Percentiles rank a stretch among this genome's conserved stretches.
Evolutionary conservation across 2,113 vertebrate genomes (phyloP).

Genomic region (Microtus montanus): DNA sequence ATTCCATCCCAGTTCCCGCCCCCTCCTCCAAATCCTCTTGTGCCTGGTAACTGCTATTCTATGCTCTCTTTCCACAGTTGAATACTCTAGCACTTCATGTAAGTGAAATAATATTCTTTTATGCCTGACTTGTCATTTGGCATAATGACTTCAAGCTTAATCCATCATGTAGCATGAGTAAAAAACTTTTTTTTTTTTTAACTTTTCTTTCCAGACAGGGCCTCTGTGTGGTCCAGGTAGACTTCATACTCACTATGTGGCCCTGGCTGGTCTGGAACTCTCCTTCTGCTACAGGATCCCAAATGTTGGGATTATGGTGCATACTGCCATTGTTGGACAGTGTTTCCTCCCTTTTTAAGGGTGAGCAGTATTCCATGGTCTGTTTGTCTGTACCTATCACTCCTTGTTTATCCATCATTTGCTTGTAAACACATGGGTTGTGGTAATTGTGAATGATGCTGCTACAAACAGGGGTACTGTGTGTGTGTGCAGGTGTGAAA

Average conservation of each 20-base stretch:
- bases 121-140: background rate
- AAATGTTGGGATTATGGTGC: background rate
- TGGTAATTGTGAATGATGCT: background rate
- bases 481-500: background rate
- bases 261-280: background rate
- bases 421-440: background rate
- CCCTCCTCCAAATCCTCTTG: background rate
- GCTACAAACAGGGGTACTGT: background rate
- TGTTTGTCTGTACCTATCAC: background rate
- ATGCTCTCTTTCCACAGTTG: background rate
- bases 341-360: constrained; percentile 25
- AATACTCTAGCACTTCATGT: background rate
- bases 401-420: background rate
- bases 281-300: background rate
- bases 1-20: no score
- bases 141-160: background rate
- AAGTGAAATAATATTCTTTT: background rate
- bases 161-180: background rate
- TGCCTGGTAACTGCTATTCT: background rate
- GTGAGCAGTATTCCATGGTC: background rate
- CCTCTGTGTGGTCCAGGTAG: background rate
- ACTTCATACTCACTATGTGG: background rate
- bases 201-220: background rate
- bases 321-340: background rate
- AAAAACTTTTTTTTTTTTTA: background rate